These are phyloP conservation scores for Carollia perspicillata DNA, from an alignment of 2,113 vertebrate species.

Conservation along the genomic window DNA sequence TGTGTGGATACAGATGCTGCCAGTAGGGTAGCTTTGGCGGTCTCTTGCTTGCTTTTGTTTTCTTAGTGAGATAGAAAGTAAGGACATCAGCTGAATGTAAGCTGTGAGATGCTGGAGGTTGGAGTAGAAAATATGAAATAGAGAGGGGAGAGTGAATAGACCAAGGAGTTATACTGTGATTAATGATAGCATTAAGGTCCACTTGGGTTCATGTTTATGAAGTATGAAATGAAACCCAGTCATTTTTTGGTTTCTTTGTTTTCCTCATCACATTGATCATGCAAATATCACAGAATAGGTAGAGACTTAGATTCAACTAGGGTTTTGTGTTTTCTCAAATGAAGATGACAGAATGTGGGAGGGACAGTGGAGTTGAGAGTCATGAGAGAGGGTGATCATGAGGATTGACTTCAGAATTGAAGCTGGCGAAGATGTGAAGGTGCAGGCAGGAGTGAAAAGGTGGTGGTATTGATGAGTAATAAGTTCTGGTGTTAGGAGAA, in stretches of 20 bases:
- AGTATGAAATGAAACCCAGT: neutral
- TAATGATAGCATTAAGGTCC: neutral
- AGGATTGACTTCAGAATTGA: neutral
- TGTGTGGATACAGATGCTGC: too few relatives aligned
- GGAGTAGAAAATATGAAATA: neutral
- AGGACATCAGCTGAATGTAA: too few relatives aligned
- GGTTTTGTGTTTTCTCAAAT: conserved; percentile 1
- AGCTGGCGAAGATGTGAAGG: neutral
- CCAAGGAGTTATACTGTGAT: neutral
- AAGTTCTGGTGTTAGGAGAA: neutral
- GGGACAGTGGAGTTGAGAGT: neutral
- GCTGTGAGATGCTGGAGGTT: neutral
- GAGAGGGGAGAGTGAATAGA: neutral
- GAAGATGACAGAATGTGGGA: neutral
- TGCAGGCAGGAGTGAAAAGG: neutral
- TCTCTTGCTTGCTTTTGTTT: too few relatives aligned
- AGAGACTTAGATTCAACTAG: neutral
- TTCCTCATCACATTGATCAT: neutral
- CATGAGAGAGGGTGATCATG: neutral
- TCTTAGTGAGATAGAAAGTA: too few relatives aligned
- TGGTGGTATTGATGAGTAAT: neutral
- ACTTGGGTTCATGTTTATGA: neutral
- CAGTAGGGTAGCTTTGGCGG: too few relatives aligned
- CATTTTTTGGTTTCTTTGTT: neutral
- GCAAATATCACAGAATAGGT: neutral